Conservation (phyloP, 2,888 invertebrate species). For the Cheilosia urbana region DNA sequence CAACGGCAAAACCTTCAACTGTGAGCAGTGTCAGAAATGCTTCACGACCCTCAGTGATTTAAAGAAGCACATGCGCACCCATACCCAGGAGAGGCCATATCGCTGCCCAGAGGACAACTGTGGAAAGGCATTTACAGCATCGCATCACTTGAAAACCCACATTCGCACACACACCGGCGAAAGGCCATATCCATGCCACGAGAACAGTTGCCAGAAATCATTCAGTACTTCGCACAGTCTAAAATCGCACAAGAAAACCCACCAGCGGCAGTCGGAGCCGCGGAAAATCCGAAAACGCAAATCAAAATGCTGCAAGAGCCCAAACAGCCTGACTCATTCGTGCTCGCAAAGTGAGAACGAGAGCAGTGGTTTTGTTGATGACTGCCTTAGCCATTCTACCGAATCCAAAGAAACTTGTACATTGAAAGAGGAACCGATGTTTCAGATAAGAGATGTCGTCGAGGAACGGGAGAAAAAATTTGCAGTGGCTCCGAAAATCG, state of each 20-base stretch:
- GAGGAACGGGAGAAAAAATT: constrained; percentile 22
- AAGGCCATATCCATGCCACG: constrained; percentile 90
- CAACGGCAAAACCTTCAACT: constrained; percentile 97
- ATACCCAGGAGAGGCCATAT: constrained; percentile 95
- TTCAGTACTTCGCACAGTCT: constrained; percentile 94
- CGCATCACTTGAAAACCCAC: constrained; percentile 97
- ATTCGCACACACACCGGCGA: constrained; percentile 89
- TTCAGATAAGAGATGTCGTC: constrained; percentile 9
- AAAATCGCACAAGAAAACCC: constrained; percentile 91
- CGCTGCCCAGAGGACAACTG: constrained; percentile 93
- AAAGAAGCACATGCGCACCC: constrained; percentile 96
- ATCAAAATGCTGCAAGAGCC: constrained; percentile 76
- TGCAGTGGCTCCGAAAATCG: constrained; percentile 76
- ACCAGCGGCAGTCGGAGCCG: constrained; percentile 84
- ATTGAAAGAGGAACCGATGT: constrained; percentile 6
- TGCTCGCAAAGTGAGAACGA: constrained; percentile 72
- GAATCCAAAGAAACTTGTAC: constrained; percentile 39
- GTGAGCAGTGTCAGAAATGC: constrained; percentile 93
- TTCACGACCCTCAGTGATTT: constrained; percentile 97
- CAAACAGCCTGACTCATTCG: constrained; percentile 61
- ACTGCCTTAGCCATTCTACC: constrained; percentile 19
- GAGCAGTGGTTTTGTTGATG: constrained; percentile 61
- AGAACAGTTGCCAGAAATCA: constrained; percentile 88
- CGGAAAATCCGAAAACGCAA: constrained; percentile 62
- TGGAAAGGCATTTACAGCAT: constrained; percentile 96